Evolutionary conservation across 2,797 vertebrate genomes (phyloP), one percentile per base, ranked within the genome.

Genomic region (Danio albolineatus): DNA sequence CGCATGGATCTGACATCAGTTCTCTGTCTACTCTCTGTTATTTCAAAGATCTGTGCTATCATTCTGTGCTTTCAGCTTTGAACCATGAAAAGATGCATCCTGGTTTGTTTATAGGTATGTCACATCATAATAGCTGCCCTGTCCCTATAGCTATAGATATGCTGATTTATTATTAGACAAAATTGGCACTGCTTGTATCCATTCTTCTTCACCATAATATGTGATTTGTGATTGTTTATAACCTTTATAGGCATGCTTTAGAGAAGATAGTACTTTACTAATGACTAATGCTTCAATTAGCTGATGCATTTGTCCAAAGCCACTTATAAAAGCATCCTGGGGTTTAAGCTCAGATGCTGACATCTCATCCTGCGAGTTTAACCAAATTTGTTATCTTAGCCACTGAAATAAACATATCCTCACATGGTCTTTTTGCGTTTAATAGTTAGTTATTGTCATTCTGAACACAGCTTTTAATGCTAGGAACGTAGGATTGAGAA

Each of bases 41-140:
- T 65, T 73, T 57, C 16, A 43, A 74, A 49, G 16, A 48, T 67
- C 54, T 64, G 71, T 77, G 53, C 60, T 4, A 80, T 82, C 48
- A 83, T 41, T 49, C 17, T 91, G 51, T 88, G 69, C 86, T 89
- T 89, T 41, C 90, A 90, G 89, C 85, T 64, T 49, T 73, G 64
- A 62, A 48, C 64, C 1, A 56, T 89, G 82, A 84, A 87, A 79
- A 84, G 87, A 89, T 88, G 86, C 8, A 46, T 77, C 69, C 73
- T 67, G 38, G 71, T 79, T 78, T 81, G 75, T 80, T 19, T 78
- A 64, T 83, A 48, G 88, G 89, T 91, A 90, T 67, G 89, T 89
- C 53, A 59, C 73, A 57, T 61, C 17, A 16, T 76, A 19, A 51
- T 87, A 77, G 65, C 57, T 78, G 49, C 75, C 21, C 9, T 73